These are phyloP conservation scores for Galleria mellonella DNA, from an alignment of 1,140 invertebrate genomes.

Conservation along the genomic window DNA sequence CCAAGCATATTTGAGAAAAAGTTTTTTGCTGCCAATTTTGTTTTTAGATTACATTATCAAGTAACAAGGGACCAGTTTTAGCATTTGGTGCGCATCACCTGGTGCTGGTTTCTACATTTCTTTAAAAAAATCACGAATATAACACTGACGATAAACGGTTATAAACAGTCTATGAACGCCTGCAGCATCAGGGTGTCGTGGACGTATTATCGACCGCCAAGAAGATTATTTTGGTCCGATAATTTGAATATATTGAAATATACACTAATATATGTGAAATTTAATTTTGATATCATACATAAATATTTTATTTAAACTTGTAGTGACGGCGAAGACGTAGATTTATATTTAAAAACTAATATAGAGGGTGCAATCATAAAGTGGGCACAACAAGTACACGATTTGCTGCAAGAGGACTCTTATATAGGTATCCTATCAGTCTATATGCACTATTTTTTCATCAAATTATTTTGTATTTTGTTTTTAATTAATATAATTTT, in stretches of 20 bases:
- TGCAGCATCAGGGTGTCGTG: no score
- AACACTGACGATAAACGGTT: no score
- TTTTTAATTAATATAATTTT: background rate
- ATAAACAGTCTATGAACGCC: no score
- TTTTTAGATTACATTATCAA: background rate
- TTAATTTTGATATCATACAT: background rate
- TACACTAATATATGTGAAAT: background rate
- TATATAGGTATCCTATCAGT: constrained; percentile 53
- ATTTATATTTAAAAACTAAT: constrained; percentile 81
- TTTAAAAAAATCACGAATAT: no score
- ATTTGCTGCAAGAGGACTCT: constrained; percentile 85
- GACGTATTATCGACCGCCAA: no score
- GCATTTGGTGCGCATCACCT: no score
- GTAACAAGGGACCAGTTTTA: no score
- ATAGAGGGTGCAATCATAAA: constrained; percentile 89
- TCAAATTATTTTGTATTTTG: background rate
- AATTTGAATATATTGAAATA: no score
- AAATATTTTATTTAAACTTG: constrained; percentile 3
- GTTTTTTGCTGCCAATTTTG: background rate
- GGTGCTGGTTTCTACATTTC: no score
- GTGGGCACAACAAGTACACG: constrained; percentile 85
- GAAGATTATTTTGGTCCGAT: no score
- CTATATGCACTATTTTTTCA: background rate
- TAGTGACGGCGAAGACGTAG: constrained; percentile 73
- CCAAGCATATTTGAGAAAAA: no score